These are phyloP conservation scores for Mya arenaria DNA, from an alignment of 1,140 invertebrate species.

Conservation along the genomic window DNA sequence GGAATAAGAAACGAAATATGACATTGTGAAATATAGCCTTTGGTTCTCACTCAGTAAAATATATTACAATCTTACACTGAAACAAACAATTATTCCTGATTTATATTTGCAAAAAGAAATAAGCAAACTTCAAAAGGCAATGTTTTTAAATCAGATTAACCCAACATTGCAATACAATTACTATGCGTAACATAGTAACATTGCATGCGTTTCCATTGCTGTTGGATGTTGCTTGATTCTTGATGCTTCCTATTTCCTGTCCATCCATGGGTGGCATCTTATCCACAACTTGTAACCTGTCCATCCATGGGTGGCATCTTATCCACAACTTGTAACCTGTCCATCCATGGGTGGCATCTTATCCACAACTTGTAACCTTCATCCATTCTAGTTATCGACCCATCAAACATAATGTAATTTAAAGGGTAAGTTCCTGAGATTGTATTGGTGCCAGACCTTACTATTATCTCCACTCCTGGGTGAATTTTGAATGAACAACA, in stretches of 20 bases:
- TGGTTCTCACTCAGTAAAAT: no score
- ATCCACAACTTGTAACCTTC: conserved; percentile 54
- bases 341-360: conserved; percentile 66
- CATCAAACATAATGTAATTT: conserved; percentile 67
- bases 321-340: conserved; percentile 56
- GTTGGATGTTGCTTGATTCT: conserved; percentile 63
- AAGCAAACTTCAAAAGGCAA: no score
- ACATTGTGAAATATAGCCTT: no score
- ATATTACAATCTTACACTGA: no score
- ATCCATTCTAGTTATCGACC: conserved; percentile 60
- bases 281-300: conserved; percentile 49
- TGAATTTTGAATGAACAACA: conserved; percentile 62
- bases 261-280: conserved; percentile 58
- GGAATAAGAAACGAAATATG: no score
- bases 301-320: conserved; percentile 58
- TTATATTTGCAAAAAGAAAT: no score
- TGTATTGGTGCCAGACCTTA: conserved; percentile 63
- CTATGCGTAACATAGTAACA: no score
- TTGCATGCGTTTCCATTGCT: conserved; percentile 70
- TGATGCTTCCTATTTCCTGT: conserved; percentile 67
- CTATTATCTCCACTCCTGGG: conserved; percentile 58
- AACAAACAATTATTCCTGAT: no score
- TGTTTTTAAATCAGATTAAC: no score
- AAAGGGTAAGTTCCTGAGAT: conserved; percentile 59
- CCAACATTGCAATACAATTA: no score